Conservation (phyloP, 2,113 vertebrate genomes). For the Rhodinocichla rosea region DNA sequence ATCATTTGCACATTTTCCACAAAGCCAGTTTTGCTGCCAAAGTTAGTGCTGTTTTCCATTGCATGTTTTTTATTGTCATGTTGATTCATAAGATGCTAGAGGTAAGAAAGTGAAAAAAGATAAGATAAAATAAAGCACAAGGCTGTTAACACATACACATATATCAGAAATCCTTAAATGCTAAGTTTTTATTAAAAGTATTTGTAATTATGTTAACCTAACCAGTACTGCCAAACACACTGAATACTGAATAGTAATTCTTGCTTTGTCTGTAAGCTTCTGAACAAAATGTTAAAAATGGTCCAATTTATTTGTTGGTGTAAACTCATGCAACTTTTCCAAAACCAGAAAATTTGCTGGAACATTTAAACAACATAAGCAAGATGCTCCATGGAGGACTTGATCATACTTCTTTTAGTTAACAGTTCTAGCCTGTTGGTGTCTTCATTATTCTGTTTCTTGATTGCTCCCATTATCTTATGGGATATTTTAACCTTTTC, state of each 20-base stretch:
- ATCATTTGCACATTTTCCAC: conserved; percentile 75
- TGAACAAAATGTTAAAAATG: background rate
- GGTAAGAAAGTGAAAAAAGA: background rate
- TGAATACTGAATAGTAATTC: background rate
- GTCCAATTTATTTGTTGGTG: background rate
- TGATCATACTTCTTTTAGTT: background rate
- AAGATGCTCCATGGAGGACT: background rate
- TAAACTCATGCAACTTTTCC: background rate
- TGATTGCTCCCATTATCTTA: background rate
- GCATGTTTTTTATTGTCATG: conserved; percentile 80
- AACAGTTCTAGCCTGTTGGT: background rate
- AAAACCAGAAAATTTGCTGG: background rate
- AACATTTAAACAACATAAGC: background rate
- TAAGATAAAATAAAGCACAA: background rate
- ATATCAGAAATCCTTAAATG: background rate
- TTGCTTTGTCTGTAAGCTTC: background rate
- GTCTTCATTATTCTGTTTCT: background rate
- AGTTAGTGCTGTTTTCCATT: conserved; percentile 83
- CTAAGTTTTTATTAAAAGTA: background rate
- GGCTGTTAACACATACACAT: background rate
- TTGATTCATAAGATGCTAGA: conserved; percentile 74
- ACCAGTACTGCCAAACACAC: background rate
- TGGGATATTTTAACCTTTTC: conserved; percentile 7
- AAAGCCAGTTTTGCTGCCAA: conserved; percentile 75
- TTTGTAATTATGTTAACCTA: background rate